phyloP scores from a whole-genome alignment of 2,888 invertebrate species.

The Rapana venosa region DNA sequence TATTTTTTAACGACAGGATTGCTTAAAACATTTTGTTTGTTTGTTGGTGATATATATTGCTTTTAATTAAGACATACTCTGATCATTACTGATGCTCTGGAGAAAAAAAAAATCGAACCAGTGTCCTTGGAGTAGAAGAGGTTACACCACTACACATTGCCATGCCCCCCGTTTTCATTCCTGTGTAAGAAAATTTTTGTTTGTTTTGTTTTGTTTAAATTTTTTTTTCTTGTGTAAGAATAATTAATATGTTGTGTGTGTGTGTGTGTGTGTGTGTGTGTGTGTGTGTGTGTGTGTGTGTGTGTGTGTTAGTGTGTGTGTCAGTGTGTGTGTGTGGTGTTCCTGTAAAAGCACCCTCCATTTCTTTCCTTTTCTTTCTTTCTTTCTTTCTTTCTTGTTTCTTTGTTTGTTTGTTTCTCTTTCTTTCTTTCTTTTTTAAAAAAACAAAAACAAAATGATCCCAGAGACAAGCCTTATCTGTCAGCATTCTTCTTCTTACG shows the following conservation, averaged over 20 bases:
- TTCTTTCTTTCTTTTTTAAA: background rate
- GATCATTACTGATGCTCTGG: background rate
- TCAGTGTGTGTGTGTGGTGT: background rate
- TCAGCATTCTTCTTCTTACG: too few species aligned
- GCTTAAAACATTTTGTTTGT: too few species aligned
- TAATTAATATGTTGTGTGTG: background rate
- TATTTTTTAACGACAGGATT: too few species aligned
- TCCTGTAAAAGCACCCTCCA: background rate
- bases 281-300: slow-evolving; percentile 24
- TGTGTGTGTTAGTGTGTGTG: slow-evolving; percentile 10
- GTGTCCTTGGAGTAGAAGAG: background rate
- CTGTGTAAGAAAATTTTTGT: background rate
- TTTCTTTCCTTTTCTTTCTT: too few species aligned
- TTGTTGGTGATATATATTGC: too few species aligned
- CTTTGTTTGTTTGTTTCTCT: too few species aligned
- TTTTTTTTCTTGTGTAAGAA: background rate
- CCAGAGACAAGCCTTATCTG: too few species aligned
- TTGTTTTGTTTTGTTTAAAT: background rate
- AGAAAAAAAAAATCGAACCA: background rate
- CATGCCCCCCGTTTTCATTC: background rate
- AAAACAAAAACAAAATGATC: background rate
- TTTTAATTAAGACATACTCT: background rate
- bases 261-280: background rate
- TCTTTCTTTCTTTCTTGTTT: too few species aligned
- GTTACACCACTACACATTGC: background rate